Base-by-base conservation (phyloP, 64 coral and sea anemone species). In the Montipora sp. region DNA sequence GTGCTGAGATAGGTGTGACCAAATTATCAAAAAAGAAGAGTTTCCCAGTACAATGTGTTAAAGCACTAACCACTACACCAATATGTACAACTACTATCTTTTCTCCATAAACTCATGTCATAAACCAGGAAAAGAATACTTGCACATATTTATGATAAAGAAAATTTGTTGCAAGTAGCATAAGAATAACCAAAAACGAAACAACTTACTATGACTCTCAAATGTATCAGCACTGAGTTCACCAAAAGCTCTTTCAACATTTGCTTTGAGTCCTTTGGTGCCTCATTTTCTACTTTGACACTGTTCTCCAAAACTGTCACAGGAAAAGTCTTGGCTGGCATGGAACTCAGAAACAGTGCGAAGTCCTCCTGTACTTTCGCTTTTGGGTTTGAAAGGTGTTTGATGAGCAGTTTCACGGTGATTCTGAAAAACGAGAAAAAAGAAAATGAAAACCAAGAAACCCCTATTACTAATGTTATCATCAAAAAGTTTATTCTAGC, bases 281-380 rank as follows among this genome's bases (percentile, higher is more conserved):
- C 94, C 44, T 98, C 96, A 84, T 98, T 98, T 7, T 94, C 96
- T 18, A 98, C 96, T 76, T 98, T 98, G 27, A 98, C 96, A 66
- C 96, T 98, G 94, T 98, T 98, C 65, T 98, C 94, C 24, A 98
- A 85, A 13, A 98, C 96, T 36, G 96, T 98, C n/a, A 98, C 96
- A 4, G 96, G 96, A 57, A 98, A 98, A 13, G 83, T 67, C 79
- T 94, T 95, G 59, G 94, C 94, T 2, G 96, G 96, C 96, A 96
- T 98, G 48, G 96, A 98, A 88, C 96, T 98, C 23, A 98, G 92
- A 53, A 98, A 98, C 66, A 98, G 83, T 72, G 94, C 91, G 83
- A 98, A 98, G 63, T 98, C 96, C 21, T 98, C 96, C 60, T 98
- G 96, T 47, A 98, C 91, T 91, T 96, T 88, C 23, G 89, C 91